Conservation (phyloP, 2,797 vertebrate species). For the Hypotaenidia okinawae region DNA sequence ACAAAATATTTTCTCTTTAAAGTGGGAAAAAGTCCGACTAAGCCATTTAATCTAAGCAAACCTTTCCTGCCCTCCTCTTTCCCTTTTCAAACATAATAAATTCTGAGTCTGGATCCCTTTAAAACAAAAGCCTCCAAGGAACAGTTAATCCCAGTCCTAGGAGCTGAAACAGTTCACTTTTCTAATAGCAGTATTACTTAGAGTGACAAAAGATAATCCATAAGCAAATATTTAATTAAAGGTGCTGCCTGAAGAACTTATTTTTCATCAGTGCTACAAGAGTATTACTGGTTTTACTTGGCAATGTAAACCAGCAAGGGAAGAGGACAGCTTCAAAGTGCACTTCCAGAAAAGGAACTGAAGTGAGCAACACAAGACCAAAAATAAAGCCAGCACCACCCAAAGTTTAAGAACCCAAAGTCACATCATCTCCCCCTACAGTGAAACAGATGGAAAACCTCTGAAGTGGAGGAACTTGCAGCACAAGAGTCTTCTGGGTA, state of each 20-base stretch:
- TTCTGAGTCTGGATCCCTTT: neutral
- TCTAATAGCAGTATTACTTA: neutral
- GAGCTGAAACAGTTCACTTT: conserved; percentile 13
- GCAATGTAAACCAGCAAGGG: neutral
- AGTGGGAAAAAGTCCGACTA: neutral
- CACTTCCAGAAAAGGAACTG: neutral
- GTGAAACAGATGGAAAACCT: neutral
- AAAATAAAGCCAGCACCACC: neutral
- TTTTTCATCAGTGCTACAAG: neutral
- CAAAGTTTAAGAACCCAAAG: neutral
- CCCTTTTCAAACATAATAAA: neutral
- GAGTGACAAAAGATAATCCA: conserved; percentile 29
- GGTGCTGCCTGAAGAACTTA: neutral
- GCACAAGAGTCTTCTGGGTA: neutral
- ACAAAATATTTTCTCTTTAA: neutral
- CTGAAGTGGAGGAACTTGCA: neutral
- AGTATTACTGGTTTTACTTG: neutral
- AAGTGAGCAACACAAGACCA: neutral
- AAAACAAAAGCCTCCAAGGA: neutral
- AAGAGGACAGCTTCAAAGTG: neutral
- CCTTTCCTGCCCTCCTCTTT: neutral
- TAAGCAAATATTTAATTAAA: neutral
- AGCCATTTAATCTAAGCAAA: neutral
- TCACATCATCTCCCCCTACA: neutral
- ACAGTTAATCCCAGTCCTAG: neutral